Percentiles rank a stretch among this genome's conserved stretches.
Evolutionary conservation across 2,797 vertebrate genomes (phyloP).

Genomic region (Labroides dimidiatus): DNA sequence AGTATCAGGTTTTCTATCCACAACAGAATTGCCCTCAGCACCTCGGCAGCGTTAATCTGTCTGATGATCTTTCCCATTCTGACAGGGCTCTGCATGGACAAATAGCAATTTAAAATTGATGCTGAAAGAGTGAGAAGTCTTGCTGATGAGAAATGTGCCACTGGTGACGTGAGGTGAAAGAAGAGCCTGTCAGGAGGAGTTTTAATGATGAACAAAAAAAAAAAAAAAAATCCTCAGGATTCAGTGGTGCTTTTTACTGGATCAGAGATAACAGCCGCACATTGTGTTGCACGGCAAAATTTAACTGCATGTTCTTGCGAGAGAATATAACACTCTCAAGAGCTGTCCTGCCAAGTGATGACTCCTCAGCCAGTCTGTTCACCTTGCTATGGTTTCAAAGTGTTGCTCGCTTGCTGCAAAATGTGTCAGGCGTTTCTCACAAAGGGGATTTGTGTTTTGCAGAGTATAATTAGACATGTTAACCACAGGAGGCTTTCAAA

Average conservation of each 20-base stretch:
- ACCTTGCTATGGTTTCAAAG: constrained; percentile 40
- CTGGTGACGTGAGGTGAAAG: neutral
- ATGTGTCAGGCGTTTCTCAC: constrained; percentile 33
- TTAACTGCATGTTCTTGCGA: constrained; percentile 25
- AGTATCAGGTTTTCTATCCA: constrained; percentile 27
- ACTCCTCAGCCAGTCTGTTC: constrained; percentile 34
- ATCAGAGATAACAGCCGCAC: constrained; percentile 35
- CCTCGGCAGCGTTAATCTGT: constrained; percentile 37
- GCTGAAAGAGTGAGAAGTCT: constrained; percentile 27
- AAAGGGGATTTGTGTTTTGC: constrained; percentile 16
- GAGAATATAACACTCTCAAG: constrained; percentile 41
- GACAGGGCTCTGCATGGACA: constrained; percentile 35
- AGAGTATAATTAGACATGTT: constrained; percentile 49
- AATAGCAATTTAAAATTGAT: constrained; percentile 38
- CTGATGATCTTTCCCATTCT: constrained; percentile 41
- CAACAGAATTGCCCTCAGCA: constrained; percentile 26
- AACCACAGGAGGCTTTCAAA: constrained; percentile 42
- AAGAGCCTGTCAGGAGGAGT: neutral
- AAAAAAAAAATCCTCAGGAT: constrained; percentile 12
- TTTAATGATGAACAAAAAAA: constrained; percentile 38
- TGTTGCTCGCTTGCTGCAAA: constrained; percentile 28
- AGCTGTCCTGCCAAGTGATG: constrained; percentile 25
- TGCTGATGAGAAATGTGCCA: constrained; percentile 24
- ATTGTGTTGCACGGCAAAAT: constrained; percentile 29
- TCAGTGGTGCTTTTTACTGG: constrained; percentile 30